phyloP scores from a whole-genome alignment of 1,140 invertebrate genomes.

The Drosophila yakuba region DNA sequence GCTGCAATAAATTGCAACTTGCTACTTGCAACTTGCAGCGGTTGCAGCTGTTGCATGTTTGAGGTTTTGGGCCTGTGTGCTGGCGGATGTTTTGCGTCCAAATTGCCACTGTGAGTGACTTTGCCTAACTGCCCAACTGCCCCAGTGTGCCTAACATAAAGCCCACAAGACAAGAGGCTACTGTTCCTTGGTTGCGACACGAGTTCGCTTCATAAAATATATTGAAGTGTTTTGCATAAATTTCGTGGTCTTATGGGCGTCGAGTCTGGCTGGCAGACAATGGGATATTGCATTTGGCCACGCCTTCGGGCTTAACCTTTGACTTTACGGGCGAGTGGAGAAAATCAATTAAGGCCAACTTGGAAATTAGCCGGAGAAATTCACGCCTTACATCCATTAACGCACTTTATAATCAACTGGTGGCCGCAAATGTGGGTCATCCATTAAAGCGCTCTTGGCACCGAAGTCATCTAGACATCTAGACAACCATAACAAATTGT shows the following conservation, averaged over 20 bases:
- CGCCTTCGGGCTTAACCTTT: slow-evolving; percentile 18
- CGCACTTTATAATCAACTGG: slow-evolving; percentile 45
- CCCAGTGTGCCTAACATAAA: neutral
- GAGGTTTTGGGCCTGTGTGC: slow-evolving; percentile 26
- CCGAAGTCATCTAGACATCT: slow-evolving; percentile 1
- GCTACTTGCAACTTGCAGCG: slow-evolving; percentile 62
- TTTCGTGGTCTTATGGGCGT: slow-evolving; percentile 13
- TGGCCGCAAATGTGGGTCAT: slow-evolving; percentile 38
- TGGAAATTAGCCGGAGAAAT: slow-evolving; percentile 36
- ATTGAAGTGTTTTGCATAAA: slow-evolving; percentile 66
- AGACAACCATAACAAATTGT: slow-evolving; percentile 38
- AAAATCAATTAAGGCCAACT: slow-evolving; percentile 61
- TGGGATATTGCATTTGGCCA: slow-evolving; percentile 29
- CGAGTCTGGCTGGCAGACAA: slow-evolving; percentile 18
- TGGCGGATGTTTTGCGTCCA: slow-evolving; percentile 39
- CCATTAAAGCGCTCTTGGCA: slow-evolving; percentile 39
- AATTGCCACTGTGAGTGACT: slow-evolving; percentile 61
- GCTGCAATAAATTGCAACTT: slow-evolving; percentile 70
- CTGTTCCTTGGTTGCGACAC: slow-evolving; percentile 35
- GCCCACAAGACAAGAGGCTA: slow-evolving; percentile 34
- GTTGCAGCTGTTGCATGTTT: slow-evolving; percentile 66
- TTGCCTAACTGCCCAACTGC: slow-evolving; percentile 45
- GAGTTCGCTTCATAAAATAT: slow-evolving; percentile 69
- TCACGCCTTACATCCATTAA: slow-evolving; percentile 35
- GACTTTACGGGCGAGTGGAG: slow-evolving; percentile 18